Evolutionary conservation across 2,113 vertebrate species (phyloP), one percentile per base, ranked within the genome.

Genomic region (Hydrochoerus hydrochaeris): DNA sequence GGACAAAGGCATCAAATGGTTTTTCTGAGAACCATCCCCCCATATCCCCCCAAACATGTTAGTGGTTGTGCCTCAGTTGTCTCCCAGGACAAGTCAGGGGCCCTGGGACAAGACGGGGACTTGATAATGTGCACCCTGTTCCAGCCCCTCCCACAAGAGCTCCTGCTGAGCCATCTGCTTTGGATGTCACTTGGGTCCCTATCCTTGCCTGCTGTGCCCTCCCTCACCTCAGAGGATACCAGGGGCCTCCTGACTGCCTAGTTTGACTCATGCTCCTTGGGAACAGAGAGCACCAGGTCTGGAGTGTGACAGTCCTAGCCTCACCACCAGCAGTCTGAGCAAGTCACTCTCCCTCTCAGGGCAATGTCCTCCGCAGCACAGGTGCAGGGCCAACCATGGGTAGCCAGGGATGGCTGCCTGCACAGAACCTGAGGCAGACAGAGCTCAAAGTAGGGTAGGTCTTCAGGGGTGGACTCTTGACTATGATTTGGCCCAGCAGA

Each of bases 31-130:
- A 52, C 49, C 49, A 11, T 0, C 0, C n/a, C 57, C 9, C 16
- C 52, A 4, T 16, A 2, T 16, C 28, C 44, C 0, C 32, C 32
- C 41, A 32, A 22, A 46, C 2, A 11, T 1, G 5, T 0, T 4
- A 28, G 26, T 19, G 71, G 16, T 1, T n/a, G 28, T 6, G 4
- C 26, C 35, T 2, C 8, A 24, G 3, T 10, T 16, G 58, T 30
- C 57, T 49, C n/a, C 84, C 7, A 5, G 9, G 62, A 14, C 1
- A 5, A 32, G 63, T 14, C 57, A 4, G 65, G 54, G 54, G 46
- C 12, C 30, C 80, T 14, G n/a, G 3, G 3, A 1, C 77, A 80
- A 0, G 0, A 19, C n/a, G 9, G 6, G 0, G 3, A 78, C 28
- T 6, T 11, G 19, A 35, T 24, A 60, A 54, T 3, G 32, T 52